Percentiles rank a stretch among this genome's conserved stretches.
Evolutionary conservation across 1,140 invertebrate genomes (phyloP).

Genomic region (Meloidogyne chitwoodi): DNA sequence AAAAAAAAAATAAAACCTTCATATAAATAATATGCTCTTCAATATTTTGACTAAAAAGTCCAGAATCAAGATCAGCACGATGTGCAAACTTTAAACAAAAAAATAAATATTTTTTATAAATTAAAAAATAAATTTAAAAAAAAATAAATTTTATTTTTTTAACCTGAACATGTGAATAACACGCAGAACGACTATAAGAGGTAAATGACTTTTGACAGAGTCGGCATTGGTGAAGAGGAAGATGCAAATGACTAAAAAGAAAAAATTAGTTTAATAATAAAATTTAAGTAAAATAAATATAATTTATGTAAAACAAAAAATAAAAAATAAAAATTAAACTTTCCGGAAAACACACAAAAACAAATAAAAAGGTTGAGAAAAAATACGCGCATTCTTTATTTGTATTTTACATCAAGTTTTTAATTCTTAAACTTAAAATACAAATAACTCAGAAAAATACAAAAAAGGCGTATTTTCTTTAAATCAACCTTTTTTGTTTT

Average conservation of each 20-base stretch:
- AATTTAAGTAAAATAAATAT: too few species aligned
- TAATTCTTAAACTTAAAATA: too few species aligned
- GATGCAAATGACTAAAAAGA: slow-evolving; percentile 22
- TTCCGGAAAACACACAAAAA: not conserved
- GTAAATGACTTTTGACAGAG: slow-evolving; percentile 18
- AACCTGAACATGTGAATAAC: slow-evolving; percentile 17
- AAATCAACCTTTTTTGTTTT: too few species aligned
- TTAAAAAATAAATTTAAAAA: not conserved
- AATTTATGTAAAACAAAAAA: too few species aligned
- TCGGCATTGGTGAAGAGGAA: slow-evolving; percentile 18
- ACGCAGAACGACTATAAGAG: slow-evolving; percentile 20
- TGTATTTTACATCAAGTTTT: too few species aligned
- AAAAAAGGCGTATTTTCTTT: too few species aligned
- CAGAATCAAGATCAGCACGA: slow-evolving; percentile 6
- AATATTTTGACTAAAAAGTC: slow-evolving; percentile 6
- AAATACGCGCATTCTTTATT: too few species aligned
- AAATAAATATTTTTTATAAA: not conserved
- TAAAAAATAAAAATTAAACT: too few species aligned
- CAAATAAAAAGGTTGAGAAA: too few species aligned
- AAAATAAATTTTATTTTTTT: too few species aligned
- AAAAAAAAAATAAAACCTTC: not conserved
- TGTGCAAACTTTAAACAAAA: slow-evolving; percentile 11
- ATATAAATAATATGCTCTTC: slow-evolving; percentile 21
- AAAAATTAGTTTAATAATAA: too few species aligned
- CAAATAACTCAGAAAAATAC: too few species aligned